Conservation (phyloP, 2,888 invertebrate species). For the Callyntrura sp. region DNA sequence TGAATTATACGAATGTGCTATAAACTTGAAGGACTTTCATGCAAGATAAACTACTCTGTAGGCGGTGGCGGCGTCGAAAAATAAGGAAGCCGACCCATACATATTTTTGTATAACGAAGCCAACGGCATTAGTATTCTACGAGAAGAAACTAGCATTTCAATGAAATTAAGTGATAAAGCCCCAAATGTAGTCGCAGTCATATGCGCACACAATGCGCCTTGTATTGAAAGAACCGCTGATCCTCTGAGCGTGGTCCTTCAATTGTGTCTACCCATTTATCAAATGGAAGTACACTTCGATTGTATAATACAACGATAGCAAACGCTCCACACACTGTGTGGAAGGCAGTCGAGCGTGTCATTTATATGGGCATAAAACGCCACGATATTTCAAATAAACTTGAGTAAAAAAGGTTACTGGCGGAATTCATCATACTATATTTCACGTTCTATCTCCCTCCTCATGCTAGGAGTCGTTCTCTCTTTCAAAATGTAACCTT, state of each 20-base stretch:
- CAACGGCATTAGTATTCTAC: constrained; percentile 63
- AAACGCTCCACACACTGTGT: not conserved
- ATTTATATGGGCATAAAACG: not conserved
- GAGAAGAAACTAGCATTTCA: constrained; percentile 58
- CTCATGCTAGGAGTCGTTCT: too few relatives aligned
- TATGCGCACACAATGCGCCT: constrained; percentile 15
- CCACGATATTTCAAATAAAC: not conserved
- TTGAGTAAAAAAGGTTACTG: not conserved
- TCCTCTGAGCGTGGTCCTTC: not conserved
- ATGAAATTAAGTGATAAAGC: constrained; percentile 75
- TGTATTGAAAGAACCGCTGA: too few relatives aligned
- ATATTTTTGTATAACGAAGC: not conserved
- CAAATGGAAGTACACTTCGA: too few relatives aligned
- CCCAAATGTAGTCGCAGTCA: constrained; percentile 20
- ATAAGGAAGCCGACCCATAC: not conserved
- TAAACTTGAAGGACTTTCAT: constrained; percentile 17
- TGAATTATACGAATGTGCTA: not conserved
- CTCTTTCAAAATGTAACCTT: too few relatives aligned
- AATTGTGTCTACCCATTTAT: not conserved
- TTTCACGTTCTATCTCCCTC: not conserved
- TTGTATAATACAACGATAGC: too few relatives aligned
- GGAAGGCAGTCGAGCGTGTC: not conserved
- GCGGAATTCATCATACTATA: constrained; percentile 34
- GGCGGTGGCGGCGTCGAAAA: constrained; percentile 4
- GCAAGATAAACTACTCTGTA: constrained; percentile 44